Conservation (phyloP, 2,888 invertebrate species). For the Hyalella azteca region DNA sequence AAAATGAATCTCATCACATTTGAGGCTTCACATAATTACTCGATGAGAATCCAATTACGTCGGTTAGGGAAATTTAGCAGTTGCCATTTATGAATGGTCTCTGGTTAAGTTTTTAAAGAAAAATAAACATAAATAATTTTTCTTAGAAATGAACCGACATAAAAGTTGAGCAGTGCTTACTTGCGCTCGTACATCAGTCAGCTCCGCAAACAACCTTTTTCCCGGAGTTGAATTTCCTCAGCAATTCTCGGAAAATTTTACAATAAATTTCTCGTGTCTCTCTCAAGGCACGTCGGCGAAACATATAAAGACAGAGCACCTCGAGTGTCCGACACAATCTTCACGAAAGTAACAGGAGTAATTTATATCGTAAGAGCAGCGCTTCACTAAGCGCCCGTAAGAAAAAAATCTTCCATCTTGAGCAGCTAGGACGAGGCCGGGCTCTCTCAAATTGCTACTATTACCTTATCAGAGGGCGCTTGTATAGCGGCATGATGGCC, state of each 20-base stretch:
- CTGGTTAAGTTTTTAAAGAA: neutral
- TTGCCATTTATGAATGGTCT: too few species aligned
- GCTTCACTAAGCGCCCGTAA: neutral
- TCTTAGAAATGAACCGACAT: neutral
- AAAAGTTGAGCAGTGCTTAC: neutral
- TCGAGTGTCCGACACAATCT: constrained; percentile 19
- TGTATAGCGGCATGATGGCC: constrained; percentile 21
- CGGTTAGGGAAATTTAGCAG: too few species aligned
- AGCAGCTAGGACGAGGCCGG: constrained; percentile 7
- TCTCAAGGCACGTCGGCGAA: constrained; percentile 30
- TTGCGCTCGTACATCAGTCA: neutral
- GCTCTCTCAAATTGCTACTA: constrained; percentile 35
- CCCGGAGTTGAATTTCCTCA: neutral
- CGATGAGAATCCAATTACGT: too few species aligned
- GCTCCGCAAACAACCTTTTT: neutral
- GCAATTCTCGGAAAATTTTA: neutral
- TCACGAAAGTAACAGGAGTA: constrained; percentile 26
- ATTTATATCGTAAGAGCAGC: constrained; percentile 1
- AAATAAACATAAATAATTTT: neutral
- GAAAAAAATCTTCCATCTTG: constrained; percentile 25
- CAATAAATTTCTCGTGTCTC: constrained; percentile 34
- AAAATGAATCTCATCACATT: too few species aligned
- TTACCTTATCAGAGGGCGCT: constrained; percentile 35
- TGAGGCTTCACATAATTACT: too few species aligned
- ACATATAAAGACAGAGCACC: constrained; percentile 37